Percentiles rank a stretch among this genome's conserved stretches.
These are phyloP conservation scores for Lasioglossum albipes DNA, from an alignment of 1,140 invertebrate genomes.

Conservation along the genomic window DNA sequence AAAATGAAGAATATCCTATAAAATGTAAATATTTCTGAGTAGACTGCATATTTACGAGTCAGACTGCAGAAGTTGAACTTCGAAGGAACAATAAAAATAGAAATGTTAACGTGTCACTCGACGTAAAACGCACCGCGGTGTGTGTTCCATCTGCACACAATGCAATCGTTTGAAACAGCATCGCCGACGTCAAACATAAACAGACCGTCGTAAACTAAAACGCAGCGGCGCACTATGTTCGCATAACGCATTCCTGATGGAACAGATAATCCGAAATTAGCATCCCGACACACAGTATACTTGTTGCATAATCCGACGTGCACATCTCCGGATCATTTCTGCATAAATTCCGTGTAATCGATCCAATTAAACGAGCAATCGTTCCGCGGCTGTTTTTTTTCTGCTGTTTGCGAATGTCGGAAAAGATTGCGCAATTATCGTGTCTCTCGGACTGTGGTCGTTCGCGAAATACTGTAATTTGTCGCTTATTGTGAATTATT, in stretches of 20 bases:
- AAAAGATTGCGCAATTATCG: neutral
- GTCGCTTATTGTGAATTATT: no score
- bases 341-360: conserved; percentile 1
- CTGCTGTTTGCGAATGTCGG: neutral
- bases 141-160: neutral
- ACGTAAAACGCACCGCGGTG: no score
- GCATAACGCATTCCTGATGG: conserved; percentile 4
- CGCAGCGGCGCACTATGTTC: neutral
- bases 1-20: no score
- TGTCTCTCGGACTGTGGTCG: neutral
- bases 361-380: neutral
- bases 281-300: neutral
- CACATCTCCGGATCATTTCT: neutral
- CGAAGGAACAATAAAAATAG: no score
- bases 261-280: conserved; percentile 12
- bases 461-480: neutral
- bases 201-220: conserved; percentile 7
- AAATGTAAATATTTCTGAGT: no score
- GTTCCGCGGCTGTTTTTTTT: neutral
- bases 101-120: no score
- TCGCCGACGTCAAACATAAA: neutral
- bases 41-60: no score
- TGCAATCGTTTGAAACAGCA: neutral
- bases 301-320: conserved; percentile 7
- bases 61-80: no score